Conservation (phyloP, 2,888 invertebrate genomes). For the Heterodera filipjevi region DNA sequence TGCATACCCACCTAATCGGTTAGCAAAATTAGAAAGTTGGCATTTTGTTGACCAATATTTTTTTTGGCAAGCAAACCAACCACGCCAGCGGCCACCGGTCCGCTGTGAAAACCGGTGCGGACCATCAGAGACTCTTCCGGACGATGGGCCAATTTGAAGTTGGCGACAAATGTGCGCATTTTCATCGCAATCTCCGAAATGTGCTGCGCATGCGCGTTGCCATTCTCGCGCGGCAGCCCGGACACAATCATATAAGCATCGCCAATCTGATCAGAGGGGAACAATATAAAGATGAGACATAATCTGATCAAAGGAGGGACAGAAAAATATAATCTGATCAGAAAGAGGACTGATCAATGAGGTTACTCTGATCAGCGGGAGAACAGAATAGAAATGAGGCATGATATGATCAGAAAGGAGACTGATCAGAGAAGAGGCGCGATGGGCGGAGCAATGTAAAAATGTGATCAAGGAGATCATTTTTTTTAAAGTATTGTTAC, state of each 20-base stretch:
- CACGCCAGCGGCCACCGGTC: slow-evolving; percentile 62
- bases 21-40: no score
- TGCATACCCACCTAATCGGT: slow-evolving; percentile 63
- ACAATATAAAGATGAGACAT: no score
- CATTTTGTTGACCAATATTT: not conserved
- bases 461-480: no score
- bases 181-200: slow-evolving; percentile 63
- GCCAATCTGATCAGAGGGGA: slow-evolving; percentile 46
- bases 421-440: no score
- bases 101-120: slow-evolving; percentile 62
- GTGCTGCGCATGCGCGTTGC: slow-evolving; percentile 60
- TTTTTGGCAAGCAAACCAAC: slow-evolving; percentile 30
- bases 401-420: no score
- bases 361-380: no score
- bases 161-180: slow-evolving; percentile 58
- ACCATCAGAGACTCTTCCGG: slow-evolving; percentile 64
- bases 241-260: slow-evolving; percentile 65
- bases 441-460: no score
- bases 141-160: slow-evolving; percentile 61
- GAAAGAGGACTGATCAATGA: no score
- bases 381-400: no score
- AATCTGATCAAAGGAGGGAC: no score
- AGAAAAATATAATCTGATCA: no score
- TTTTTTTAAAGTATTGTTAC: no score
- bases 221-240: slow-evolving; percentile 62